phyloP scores from a whole-genome alignment of 1,140 invertebrate species.

The Cylas formicarius region DNA sequence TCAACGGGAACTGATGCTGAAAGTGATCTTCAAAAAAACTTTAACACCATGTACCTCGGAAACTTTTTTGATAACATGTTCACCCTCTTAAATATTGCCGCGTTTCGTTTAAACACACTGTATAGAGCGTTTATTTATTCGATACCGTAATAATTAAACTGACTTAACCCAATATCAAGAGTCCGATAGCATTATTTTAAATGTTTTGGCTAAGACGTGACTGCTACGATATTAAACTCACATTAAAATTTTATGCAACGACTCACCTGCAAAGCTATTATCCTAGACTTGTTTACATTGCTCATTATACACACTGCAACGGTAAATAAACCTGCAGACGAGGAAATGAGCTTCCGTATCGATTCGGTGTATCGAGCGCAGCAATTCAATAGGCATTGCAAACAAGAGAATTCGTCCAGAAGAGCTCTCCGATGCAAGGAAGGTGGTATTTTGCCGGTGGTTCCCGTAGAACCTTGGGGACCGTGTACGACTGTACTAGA shows the following conservation, averaged over 20 bases:
- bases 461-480: constrained; percentile 34
- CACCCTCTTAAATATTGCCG: too few species aligned
- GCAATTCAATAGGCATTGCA: constrained; percentile 78
- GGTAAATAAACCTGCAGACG: constrained; percentile 76
- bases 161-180: too few species aligned
- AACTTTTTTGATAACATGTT: too few species aligned
- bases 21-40: too few species aligned
- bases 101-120: too few species aligned
- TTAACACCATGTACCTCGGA: too few species aligned
- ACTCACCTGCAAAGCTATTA: constrained; percentile 74
- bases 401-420: constrained; percentile 80
- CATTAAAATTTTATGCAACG: background rate
- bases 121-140: too few species aligned
- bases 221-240: background rate
- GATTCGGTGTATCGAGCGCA: constrained; percentile 65
- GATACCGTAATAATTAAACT: too few species aligned
- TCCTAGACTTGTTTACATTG: constrained; percentile 72
- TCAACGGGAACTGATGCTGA: too few species aligned
- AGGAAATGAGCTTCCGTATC: constrained; percentile 61
- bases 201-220: constrained; percentile 2
- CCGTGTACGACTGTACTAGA: constrained; percentile 36
- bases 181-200: too few species aligned
- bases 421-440: constrained; percentile 60
- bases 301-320: constrained; percentile 82
- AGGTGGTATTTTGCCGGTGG: constrained; percentile 48